Evolutionary conservation across 2,888 invertebrate species (phyloP).

Genomic region (Stenichneumon culpator): DNA sequence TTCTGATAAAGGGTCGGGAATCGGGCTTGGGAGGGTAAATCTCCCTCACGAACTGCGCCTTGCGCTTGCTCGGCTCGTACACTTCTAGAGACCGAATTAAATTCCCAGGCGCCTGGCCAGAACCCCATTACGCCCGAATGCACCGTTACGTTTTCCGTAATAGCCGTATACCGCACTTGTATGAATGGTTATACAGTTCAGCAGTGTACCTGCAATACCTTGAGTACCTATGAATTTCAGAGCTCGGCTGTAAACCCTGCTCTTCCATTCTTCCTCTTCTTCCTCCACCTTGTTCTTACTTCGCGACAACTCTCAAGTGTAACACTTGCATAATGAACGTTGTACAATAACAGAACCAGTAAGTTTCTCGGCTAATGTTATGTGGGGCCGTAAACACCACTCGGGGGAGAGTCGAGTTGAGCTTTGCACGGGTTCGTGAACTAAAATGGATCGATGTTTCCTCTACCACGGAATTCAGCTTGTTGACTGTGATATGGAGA

Average conservation of each 20-base stretch:
- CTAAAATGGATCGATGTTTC: neutral
- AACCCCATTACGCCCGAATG: conserved; percentile 17
- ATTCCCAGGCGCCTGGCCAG: conserved; percentile 48
- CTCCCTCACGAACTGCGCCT: conserved; percentile 31
- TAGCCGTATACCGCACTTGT: conserved; percentile 23
- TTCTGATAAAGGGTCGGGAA: conserved; percentile 24
- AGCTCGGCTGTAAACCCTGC: neutral
- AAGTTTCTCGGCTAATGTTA: conserved; percentile 46
- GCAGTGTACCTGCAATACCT: conserved; percentile 8
- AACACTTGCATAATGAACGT: conserved; percentile 4
- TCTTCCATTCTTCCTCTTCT: conserved; percentile 23
- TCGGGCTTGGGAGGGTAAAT: conserved; percentile 28
- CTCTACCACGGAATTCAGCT: neutral
- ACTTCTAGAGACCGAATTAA: conserved; percentile 51
- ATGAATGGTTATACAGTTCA: conserved; percentile 29
- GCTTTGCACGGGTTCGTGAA: neutral
- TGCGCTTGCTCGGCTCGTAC: conserved; percentile 28
- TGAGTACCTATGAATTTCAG: neutral
- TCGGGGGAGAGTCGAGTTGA: neutral
- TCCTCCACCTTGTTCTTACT: neutral
- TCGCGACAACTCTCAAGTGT: conserved; percentile 24
- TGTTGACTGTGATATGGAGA: neutral
- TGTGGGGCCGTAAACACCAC: conserved; percentile 34
- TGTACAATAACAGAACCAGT: neutral
- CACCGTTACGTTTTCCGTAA: conserved; percentile 37